These are phyloP conservation scores for Hydrozoanthus gracilis DNA, from an alignment of 92 coral and sea anemone genomes.

Conservation along the genomic window DNA sequence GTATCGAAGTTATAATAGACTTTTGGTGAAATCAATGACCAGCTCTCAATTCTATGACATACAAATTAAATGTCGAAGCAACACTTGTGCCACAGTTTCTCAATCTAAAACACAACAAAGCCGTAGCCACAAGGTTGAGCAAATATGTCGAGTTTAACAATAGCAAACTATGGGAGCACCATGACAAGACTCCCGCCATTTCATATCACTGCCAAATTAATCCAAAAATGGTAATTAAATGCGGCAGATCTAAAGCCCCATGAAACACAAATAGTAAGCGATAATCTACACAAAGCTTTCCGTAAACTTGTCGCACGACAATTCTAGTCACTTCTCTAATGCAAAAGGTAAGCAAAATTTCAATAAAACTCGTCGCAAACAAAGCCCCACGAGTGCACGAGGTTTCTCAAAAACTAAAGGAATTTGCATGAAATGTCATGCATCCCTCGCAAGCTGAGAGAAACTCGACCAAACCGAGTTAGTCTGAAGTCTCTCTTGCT, in stretches of 20 bases:
- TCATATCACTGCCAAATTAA: slow-evolving; percentile 27
- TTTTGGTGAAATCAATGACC: neutral
- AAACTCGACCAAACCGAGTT: neutral
- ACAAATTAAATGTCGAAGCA: slow-evolving; percentile 16
- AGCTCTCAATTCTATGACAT: neutral
- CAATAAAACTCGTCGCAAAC: neutral
- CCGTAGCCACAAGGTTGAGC: neutral
- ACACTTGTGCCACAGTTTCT: neutral
- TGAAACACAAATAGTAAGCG: neutral
- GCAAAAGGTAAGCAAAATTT: neutral
- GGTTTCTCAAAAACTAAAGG: neutral
- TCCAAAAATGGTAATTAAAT: slow-evolving; percentile 22
- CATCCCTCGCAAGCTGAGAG: neutral
- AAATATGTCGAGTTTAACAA: slow-evolving; percentile 5
- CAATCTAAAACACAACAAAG: slow-evolving; percentile 28
- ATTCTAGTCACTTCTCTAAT: neutral
- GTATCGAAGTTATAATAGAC: neutral
- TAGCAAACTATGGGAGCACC: neutral
- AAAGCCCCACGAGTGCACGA: neutral
- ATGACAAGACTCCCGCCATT: slow-evolving; percentile 29
- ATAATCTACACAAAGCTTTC: slow-evolving; percentile 3
- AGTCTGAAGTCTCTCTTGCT: neutral
- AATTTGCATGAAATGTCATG: neutral
- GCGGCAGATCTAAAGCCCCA: slow-evolving; percentile 38
- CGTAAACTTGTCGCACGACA: neutral